Evolutionary conservation across 2,113 vertebrate genomes (phyloP).

Genomic region (Uropsilus gracilis): DNA sequence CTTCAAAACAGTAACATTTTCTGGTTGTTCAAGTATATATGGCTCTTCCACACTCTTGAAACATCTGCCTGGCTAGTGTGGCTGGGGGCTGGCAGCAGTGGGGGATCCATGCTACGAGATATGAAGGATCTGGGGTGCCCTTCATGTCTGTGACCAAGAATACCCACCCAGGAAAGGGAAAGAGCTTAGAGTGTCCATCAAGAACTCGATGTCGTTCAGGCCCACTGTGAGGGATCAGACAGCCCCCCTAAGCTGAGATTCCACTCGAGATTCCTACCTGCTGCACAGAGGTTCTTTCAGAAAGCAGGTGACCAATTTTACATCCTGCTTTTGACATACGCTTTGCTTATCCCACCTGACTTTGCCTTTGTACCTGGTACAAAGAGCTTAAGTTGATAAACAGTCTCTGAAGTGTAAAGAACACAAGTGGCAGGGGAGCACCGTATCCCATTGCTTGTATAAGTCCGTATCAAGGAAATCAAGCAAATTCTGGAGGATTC

Average conservation of each 20-base stretch:
- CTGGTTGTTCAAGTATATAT: background rate
- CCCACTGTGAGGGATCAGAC: background rate
- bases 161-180: background rate
- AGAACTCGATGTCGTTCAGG: background rate
- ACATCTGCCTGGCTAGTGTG: accelerated
- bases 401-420: background rate
- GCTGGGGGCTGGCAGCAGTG: background rate
- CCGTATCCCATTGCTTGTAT: background rate
- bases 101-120: background rate
- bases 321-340: background rate
- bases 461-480: background rate
- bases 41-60: background rate
- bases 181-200: background rate
- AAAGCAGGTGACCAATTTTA: background rate
- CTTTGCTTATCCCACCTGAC: background rate
- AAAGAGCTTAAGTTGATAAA: background rate
- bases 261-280: background rate
- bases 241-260: background rate
- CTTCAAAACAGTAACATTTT: background rate
- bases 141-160: background rate
- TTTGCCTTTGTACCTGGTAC: background rate
- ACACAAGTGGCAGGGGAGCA: background rate
- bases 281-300: no score
- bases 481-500: background rate
- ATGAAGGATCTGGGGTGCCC: background rate